These are phyloP conservation scores for Balearica regulorum DNA, from an alignment of 2,797 vertebrate species.

Conservation along the genomic window DNA sequence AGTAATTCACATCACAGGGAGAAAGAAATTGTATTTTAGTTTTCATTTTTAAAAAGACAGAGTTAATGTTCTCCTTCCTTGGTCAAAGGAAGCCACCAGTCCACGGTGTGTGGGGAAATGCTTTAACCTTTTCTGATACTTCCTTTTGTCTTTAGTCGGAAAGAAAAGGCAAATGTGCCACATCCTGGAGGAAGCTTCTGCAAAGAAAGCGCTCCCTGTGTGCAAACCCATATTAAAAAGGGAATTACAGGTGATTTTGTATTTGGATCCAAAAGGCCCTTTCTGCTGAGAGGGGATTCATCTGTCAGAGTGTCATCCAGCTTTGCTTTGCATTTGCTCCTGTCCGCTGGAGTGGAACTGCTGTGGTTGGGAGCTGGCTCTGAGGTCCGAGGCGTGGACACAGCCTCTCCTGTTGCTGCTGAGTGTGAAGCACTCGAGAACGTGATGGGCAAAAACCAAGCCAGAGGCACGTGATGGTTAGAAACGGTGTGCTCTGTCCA, in stretches of 20 bases:
- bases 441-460: neutral
- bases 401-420: neutral
- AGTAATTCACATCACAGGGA: neutral
- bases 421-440: neutral
- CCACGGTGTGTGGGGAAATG: neutral
- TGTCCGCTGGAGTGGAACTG: neutral
- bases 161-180: neutral
- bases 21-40: neutral
- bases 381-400: neutral
- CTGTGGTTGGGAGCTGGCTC: neutral
- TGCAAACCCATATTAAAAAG: neutral
- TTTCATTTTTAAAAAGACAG: neutral
- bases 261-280: neutral
- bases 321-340: neutral
- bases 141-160: neutral
- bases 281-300: accelerated
- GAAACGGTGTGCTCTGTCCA: neutral
- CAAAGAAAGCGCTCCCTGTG: neutral
- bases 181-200: neutral
- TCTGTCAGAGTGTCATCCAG: neutral
- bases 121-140: neutral
- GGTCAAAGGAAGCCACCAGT: neutral
- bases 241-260: neutral
- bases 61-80: accelerated
- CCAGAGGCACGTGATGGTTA: neutral